These are phyloP conservation scores for Temnothorax ravouxi DNA, from an alignment of 2,888 invertebrate genomes.

Conservation along the genomic window DNA sequence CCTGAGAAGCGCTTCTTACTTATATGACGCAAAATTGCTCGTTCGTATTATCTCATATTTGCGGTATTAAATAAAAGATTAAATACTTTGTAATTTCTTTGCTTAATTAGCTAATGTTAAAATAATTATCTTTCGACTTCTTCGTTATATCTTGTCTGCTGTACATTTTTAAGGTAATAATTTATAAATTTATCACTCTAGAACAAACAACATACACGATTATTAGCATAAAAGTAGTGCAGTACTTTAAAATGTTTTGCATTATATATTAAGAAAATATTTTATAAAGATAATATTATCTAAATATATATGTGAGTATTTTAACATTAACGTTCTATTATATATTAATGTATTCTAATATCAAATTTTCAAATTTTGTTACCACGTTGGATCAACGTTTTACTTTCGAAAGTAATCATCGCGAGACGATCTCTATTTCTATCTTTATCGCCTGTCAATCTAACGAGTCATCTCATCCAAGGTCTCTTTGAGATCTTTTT, in stretches of 20 bases:
- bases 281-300: background rate
- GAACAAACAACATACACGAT: background rate
- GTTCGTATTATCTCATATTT: background rate
- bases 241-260: background rate
- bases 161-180: background rate
- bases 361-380: background rate
- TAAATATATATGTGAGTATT: background rate
- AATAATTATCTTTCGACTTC: background rate
- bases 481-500: conserved; percentile 27
- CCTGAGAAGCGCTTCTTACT: background rate
- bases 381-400: background rate
- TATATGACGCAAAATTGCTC: background rate
- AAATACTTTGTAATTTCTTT: background rate
- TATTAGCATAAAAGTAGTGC: background rate
- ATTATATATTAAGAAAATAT: background rate
- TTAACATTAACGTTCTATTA: background rate
- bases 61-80: background rate
- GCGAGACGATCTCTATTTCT: background rate
- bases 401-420: conserved; percentile 26
- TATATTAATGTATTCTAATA: background rate
- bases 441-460: conserved; percentile 20
- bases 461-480: conserved; percentile 31
- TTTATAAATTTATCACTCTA: background rate
- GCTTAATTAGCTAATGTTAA: background rate
- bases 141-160: background rate